phyloP scores from a whole-genome alignment of 2,797 vertebrate species.

The Rhyacichthys aspro region DNA sequence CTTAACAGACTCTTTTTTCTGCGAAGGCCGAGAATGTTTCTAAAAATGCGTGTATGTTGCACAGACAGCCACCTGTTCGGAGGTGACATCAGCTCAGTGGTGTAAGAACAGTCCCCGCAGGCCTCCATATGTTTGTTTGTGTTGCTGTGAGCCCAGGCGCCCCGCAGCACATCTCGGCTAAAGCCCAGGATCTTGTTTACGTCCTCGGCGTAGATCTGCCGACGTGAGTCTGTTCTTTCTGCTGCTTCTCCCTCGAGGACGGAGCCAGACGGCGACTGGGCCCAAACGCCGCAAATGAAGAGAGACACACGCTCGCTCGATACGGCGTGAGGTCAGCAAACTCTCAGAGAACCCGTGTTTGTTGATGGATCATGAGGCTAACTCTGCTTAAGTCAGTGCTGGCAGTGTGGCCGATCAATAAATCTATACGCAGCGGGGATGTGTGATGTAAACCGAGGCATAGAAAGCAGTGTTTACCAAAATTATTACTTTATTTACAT shows the following conservation, averaged over 20 bases:
- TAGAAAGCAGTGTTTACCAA: too few relatives aligned
- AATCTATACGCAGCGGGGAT: not conserved
- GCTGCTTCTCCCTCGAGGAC: conserved; percentile 21
- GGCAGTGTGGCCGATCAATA: not conserved
- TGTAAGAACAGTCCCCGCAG: conserved; percentile 29
- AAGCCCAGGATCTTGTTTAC: conserved; percentile 47
- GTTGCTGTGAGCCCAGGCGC: conserved; percentile 13
- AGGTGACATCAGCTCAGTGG: conserved; percentile 17
- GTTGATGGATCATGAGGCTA: conserved; percentile 13
- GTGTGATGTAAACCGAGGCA: not conserved
- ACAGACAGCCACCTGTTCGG: conserved; percentile 13
- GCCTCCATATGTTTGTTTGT: conserved; percentile 34
- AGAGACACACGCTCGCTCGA: conserved; percentile 35
- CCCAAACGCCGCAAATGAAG: conserved; percentile 40
- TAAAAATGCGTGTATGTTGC: too few relatives aligned
- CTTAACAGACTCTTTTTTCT: too few relatives aligned
- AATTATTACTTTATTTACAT: too few relatives aligned
- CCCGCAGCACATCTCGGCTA: conserved; percentile 9
- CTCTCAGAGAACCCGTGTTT: not conserved
- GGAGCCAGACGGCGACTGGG: conserved; percentile 44
- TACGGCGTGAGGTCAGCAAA: conserved; percentile 25
- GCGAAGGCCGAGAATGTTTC: too few relatives aligned
- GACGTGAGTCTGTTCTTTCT: conserved; percentile 21
- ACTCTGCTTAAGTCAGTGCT: conserved; percentile 6
- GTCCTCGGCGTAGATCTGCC: conserved; percentile 35